Percentiles rank a stretch among this genome's conserved stretches.
These are phyloP conservation scores for Leucoptera coffeella DNA, from an alignment of 2,888 invertebrate genomes.

Conservation along the genomic window DNA sequence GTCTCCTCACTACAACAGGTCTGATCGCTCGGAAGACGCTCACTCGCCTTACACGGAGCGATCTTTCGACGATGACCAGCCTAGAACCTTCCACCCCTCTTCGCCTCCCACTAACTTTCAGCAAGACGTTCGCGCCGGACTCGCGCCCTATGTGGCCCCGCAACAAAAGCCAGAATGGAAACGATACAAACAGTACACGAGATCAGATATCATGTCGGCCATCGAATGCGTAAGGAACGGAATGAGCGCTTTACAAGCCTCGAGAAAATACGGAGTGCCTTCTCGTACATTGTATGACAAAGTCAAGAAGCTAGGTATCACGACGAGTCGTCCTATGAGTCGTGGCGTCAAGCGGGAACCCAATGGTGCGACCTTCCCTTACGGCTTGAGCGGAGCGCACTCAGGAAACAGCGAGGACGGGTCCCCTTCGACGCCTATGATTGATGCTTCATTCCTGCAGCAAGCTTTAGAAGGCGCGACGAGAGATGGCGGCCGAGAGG, in stretches of 20 bases:
- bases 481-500: conserved; percentile 56
- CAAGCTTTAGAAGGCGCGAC: conserved; percentile 59
- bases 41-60: conserved; percentile 75
- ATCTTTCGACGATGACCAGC: conserved; percentile 64
- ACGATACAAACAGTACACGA: conserved; percentile 86
- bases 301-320: conserved; percentile 84
- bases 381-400: conserved; percentile 50
- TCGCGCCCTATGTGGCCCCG: conserved; percentile 65
- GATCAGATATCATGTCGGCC: conserved; percentile 79
- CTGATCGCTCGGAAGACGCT: conserved; percentile 64
- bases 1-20: conserved; percentile 53
- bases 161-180: conserved; percentile 91
- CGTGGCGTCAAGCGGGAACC: conserved; percentile 57
- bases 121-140: conserved; percentile 54
- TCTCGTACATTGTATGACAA: conserved; percentile 89
- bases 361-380: conserved; percentile 63
- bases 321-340: conserved; percentile 74
- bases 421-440: conserved; percentile 34
- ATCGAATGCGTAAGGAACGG: conserved; percentile 82
- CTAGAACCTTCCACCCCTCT: conserved; percentile 49
- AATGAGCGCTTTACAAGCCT: conserved; percentile 85
- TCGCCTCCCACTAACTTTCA: conserved; percentile 55
- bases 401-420: conserved; percentile 44
- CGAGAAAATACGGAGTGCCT: conserved; percentile 80
- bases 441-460: conserved; percentile 65